Conservation (phyloP, 2,797 vertebrate genomes). For the Neosilurus hyrtlii region DNA sequence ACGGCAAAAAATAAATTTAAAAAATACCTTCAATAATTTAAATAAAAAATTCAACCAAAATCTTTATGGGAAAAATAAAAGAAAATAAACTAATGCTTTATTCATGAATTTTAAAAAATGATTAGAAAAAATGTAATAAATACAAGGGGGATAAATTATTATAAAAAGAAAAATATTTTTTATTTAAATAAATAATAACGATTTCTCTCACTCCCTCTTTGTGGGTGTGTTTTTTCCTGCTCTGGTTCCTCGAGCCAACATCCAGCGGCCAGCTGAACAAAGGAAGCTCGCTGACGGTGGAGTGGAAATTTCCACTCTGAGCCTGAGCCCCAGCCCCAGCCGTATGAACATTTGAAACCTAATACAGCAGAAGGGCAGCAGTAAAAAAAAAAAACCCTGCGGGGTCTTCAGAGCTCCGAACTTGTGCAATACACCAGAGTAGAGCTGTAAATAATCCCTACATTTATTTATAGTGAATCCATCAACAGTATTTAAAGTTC, state of each 20-base stretch:
- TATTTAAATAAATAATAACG: no score
- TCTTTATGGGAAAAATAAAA: no score
- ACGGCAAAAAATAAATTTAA: not conserved
- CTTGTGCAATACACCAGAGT: conserved; percentile 13
- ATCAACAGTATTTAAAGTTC: conserved; percentile 11
- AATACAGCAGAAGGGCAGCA: conserved; percentile 70
- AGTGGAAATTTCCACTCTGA: conserved; percentile 81
- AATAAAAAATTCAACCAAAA: not conserved
- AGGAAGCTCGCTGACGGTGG: conserved; percentile 61
- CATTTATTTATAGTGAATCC: not conserved
- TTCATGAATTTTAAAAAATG: no score
- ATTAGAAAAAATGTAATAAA: no score
- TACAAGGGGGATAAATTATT: no score
- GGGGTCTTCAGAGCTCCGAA: conserved; percentile 55
- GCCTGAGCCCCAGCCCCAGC: conserved; percentile 47
- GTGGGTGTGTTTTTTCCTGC: not conserved
- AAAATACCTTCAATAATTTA: no score
- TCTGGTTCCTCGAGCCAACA: conserved; percentile 46
- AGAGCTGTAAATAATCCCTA: conserved; percentile 10
- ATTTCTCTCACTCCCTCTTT: not conserved
- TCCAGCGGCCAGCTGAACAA: conserved; percentile 58
- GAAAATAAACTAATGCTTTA: no score
- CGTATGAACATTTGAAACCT: conserved; percentile 74
- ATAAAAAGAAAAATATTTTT: no score
- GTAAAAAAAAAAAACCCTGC: conserved; percentile 60